A percentile compares a stretch with the other conserved stretches of the same genome.
Conservation (phyloP, 30 jellyfish, hydroid and myxozoan species). For the Aurelia sp. region DNA sequence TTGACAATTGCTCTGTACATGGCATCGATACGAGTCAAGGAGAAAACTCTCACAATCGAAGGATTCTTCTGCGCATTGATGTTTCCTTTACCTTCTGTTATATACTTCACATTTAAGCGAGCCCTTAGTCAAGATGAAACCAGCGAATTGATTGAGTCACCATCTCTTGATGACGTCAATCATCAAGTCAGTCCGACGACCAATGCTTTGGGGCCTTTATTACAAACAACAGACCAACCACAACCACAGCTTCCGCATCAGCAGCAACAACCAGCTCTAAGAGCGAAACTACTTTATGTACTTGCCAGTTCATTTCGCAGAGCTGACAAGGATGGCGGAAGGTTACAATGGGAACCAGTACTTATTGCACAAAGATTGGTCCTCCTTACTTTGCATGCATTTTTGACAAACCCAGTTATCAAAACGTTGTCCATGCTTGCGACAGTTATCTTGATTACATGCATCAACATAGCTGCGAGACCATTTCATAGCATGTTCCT, state of each 20-base stretch:
- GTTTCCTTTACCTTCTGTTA: neutral
- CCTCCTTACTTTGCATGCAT: neutral
- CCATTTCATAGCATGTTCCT: neutral
- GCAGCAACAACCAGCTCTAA: neutral
- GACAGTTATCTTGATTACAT: neutral
- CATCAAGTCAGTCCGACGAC: neutral
- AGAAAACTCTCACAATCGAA: neutral
- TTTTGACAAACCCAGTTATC: neutral
- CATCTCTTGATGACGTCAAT: too few relatives aligned
- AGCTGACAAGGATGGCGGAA: neutral
- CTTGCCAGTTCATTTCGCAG: slow-evolving; percentile 1
- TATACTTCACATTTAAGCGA: neutral
- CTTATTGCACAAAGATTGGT: neutral
- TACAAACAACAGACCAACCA: too few relatives aligned
- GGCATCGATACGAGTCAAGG: neutral
- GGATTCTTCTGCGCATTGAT: neutral
- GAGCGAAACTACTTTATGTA: neutral
- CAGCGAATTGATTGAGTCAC: too few relatives aligned
- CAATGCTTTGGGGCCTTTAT: neutral
- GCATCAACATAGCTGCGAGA: too few relatives aligned
- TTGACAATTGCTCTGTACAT: neutral
- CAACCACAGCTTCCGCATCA: too few relatives aligned
- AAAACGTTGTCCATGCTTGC: neutral
- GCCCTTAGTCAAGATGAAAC: neutral
- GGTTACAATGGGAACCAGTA: slow-evolving; percentile 18